phyloP scores from a whole-genome alignment of 2,888 invertebrate genomes.

The Pseudoips prasinana region DNA sequence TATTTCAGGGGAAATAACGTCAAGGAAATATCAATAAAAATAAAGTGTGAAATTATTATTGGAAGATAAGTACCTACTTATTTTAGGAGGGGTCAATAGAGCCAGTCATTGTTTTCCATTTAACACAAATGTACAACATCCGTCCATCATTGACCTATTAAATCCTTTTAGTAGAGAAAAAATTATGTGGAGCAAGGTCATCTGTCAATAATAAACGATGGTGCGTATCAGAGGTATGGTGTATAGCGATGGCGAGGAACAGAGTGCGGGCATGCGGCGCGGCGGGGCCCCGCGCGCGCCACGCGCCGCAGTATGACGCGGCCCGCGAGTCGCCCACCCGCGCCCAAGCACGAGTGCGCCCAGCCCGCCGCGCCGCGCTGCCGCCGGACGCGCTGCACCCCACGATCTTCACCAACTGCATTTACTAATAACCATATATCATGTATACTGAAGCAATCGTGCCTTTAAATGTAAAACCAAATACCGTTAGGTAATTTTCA shows the following conservation, averaged over 20 bases:
- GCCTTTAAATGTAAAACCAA: slow-evolving; percentile 52
- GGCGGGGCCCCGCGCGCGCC: slow-evolving; percentile 38
- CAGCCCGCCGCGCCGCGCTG: slow-evolving; percentile 40
- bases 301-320: slow-evolving; percentile 74
- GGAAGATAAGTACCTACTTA: no score
- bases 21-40: no score
- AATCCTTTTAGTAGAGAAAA: slow-evolving; percentile 50
- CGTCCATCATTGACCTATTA: slow-evolving; percentile 56
- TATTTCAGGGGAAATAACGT: no score
- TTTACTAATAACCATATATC: slow-evolving; percentile 33
- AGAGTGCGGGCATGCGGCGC: slow-evolving; percentile 43
- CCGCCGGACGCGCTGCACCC: slow-evolving; percentile 21
- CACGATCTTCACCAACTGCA: slow-evolving; percentile 43
- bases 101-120: slow-evolving; percentile 37
- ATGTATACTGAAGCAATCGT: slow-evolving; percentile 47
- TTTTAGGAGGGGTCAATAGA: slow-evolving; percentile 21
- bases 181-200: slow-evolving; percentile 71
- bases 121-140: slow-evolving; percentile 36
- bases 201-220: slow-evolving; percentile 71
- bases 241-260: slow-evolving; percentile 38
- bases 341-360: slow-evolving; percentile 28
- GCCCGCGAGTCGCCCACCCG: slow-evolving; percentile 63
- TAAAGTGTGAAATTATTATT: no score
- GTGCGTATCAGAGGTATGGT: slow-evolving; percentile 49
- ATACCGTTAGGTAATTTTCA: slow-evolving; percentile 26